These are phyloP conservation scores for Callyntrura sp. DNA, from an alignment of 2,888 invertebrate species.

Conservation along the genomic window DNA sequence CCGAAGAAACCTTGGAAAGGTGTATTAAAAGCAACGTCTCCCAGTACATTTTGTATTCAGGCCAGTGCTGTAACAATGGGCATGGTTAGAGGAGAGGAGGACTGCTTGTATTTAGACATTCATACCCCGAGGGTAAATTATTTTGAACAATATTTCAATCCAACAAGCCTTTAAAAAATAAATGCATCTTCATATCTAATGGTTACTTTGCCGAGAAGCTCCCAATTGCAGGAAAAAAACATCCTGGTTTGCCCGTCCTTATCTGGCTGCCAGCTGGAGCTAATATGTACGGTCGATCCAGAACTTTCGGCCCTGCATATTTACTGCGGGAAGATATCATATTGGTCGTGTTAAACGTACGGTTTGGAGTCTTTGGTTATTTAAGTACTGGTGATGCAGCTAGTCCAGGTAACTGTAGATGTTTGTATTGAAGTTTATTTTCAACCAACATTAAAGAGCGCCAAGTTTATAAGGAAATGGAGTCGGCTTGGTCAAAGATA, in stretches of 20 bases:
- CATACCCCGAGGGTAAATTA: constrained; percentile 32
- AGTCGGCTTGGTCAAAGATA: no score
- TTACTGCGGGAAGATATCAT: constrained; percentile 56
- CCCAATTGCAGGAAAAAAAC: background rate
- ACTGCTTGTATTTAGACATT: constrained; percentile 57
- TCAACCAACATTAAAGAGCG: no score
- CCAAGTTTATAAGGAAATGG: no score
- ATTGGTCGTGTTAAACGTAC: constrained; percentile 42
- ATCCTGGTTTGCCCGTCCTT: constrained; percentile 48
- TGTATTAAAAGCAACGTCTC: constrained; percentile 21
- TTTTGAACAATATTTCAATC: background rate
- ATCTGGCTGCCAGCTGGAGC: constrained; percentile 61
- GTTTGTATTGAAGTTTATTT: no score
- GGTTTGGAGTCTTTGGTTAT: constrained; percentile 56
- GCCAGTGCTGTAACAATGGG: background rate
- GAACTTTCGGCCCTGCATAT: constrained; percentile 37
- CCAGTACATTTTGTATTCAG: constrained; percentile 63
- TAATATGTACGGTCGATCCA: constrained; percentile 39
- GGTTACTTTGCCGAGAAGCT: background rate
- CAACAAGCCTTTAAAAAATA: no score
- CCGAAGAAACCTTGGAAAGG: constrained; percentile 52
- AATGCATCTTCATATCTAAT: background rate
- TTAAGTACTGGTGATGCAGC: constrained; percentile 55
- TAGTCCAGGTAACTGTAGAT: constrained; percentile 56
- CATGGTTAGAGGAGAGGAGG: constrained; percentile 47